Percentiles rank a stretch among this genome's conserved stretches.
These are phyloP conservation scores for Tachina fera DNA, from an alignment of 2,888 invertebrate species.

Conservation along the genomic window DNA sequence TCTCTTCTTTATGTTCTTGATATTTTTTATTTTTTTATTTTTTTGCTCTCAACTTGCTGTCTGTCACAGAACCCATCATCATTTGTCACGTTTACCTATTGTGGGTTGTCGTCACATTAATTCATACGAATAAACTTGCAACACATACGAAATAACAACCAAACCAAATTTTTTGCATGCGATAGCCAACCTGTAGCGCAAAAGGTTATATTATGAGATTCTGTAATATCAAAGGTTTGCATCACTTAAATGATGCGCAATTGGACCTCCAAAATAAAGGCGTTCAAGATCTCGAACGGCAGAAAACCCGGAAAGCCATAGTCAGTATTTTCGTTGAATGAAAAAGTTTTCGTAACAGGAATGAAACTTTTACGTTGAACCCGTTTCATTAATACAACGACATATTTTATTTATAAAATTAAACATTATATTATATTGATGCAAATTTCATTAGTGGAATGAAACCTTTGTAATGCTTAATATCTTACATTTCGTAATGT, in stretches of 20 bases:
- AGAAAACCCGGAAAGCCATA: too few species aligned
- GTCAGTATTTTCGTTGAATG: too few species aligned
- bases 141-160: slow-evolving; percentile 46
- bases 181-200: slow-evolving; percentile 6
- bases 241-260: not conserved
- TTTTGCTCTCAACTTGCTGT: slow-evolving; percentile 10
- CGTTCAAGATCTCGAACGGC: too few species aligned
- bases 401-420: too few species aligned
- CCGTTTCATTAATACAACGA: too few species aligned
- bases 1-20: slow-evolving; percentile 28
- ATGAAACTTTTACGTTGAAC: too few species aligned
- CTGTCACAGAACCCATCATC: slow-evolving; percentile 56
- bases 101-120: slow-evolving; percentile 64
- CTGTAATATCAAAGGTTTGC: not conserved
- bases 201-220: not conserved
- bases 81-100: slow-evolving; percentile 66
- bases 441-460: too few species aligned
- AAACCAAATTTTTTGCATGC: slow-evolving; percentile 20
- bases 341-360: too few species aligned
- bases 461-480: too few species aligned
- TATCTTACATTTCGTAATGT: too few species aligned
- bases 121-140: slow-evolving; percentile 37
- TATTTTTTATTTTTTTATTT: not conserved
- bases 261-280: not conserved
- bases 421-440: too few species aligned